Evolutionary conservation across 2,797 vertebrate genomes (phyloP), one percentile per base, ranked within the genome.

Genomic region (Urophycis tenuis): DNA sequence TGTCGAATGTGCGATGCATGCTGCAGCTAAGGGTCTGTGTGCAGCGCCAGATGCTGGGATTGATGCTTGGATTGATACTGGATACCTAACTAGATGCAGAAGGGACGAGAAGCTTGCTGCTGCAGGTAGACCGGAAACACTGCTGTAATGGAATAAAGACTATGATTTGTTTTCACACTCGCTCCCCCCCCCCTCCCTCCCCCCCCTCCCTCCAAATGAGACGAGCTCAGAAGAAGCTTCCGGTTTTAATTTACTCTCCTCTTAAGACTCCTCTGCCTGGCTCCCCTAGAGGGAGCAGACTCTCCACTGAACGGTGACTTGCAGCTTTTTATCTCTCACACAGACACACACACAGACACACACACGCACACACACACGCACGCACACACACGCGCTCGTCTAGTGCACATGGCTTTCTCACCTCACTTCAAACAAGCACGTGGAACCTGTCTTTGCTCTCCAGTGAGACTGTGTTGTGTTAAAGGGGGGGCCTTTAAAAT

Each of bases 281-380:
- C 29, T 39, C 7, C 77, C 34, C 64, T 79, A 75, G 77, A 75
- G 60, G 77, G 71, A 77, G 75, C 75, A 75, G 69, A 41, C n/a
- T 60, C 35, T 73, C 77, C 74, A 79, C 73, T 33, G 19, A 17
- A 22, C 39, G 12, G 72, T 35, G 32, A 35, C 36, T 60, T 33
- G 33, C 25, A 69, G 19, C n/a, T 22, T 31, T 73, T 67, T n/a
- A n/a, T n/a, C 14, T 71, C 75, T 35, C 71, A 15, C 49, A 22
- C 49, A 53, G 19, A n/a, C 49, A n/a, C 19, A n/a, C 49, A n/a
- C 49, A n/a, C 49, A 17, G 12, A 17, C 41, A 17, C 41, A 17
- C 41, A 45, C 41, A 45, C 41, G 17, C 41, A 45, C 41, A 45
- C 41, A 45, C 41, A 45, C 41, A 45, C 41, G 17, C 41, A 45